These are phyloP conservation scores for Taenaris catops DNA, from an alignment of 2,888 invertebrate genomes.

Conservation along the genomic window DNA sequence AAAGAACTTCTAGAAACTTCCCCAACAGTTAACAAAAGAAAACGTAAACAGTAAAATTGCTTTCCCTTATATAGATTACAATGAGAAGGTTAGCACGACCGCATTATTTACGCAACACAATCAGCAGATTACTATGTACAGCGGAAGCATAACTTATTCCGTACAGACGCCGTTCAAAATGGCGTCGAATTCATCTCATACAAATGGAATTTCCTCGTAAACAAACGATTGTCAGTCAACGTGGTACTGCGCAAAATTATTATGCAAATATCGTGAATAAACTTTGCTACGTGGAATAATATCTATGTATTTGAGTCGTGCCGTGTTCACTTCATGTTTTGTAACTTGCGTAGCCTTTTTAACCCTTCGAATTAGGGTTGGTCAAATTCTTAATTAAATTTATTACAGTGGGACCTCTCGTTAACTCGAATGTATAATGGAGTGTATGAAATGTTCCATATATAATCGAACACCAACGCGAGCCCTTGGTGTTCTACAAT, in stretches of 20 bases:
- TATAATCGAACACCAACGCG: too few relatives aligned
- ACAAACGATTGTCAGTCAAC: slow-evolving; percentile 17
- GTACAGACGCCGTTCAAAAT: slow-evolving; percentile 12
- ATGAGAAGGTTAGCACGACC: not conserved
- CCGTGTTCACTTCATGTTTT: slow-evolving; percentile 14
- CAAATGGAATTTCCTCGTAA: slow-evolving; percentile 21
- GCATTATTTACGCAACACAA: slow-evolving; percentile 6
- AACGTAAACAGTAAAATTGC: not conserved
- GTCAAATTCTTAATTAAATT: too few relatives aligned
- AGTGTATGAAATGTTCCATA: too few relatives aligned
- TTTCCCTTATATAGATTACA: slow-evolving; percentile 3
- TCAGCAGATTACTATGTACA: slow-evolving; percentile 9
- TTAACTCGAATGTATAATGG: too few relatives aligned
- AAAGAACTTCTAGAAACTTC: too few relatives aligned
- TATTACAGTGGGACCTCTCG: too few relatives aligned
- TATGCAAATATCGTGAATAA: slow-evolving; percentile 25
- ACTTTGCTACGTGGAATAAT: slow-evolving; percentile 14
- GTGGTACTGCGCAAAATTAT: slow-evolving; percentile 23
- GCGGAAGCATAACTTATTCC: slow-evolving; percentile 16
- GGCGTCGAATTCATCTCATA: slow-evolving; percentile 19
- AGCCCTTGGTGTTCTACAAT: too few relatives aligned
- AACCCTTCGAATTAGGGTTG: slow-evolving; percentile 1
- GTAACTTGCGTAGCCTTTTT: slow-evolving; percentile 2
- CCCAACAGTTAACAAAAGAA: too few relatives aligned
- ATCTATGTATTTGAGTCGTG: slow-evolving; percentile 18